A percentile compares a stretch with the other conserved stretches of the same genome.
phyloP scores from a whole-genome alignment of 2,797 vertebrate species.

The Morus bassanus region DNA sequence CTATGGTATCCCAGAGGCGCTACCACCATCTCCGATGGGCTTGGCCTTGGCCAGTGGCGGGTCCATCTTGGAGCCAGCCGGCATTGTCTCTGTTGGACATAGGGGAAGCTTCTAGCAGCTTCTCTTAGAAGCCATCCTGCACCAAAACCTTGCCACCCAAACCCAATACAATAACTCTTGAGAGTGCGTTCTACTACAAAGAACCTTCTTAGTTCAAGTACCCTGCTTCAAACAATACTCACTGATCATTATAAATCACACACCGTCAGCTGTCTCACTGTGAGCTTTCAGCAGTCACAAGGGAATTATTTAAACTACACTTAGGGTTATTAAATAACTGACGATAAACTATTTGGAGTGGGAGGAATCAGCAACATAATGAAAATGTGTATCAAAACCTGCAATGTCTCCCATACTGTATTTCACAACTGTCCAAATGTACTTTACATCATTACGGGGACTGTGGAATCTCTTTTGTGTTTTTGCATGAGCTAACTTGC shows the following conservation, averaged over 20 bases:
- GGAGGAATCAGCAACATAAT: background rate
- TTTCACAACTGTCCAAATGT: background rate
- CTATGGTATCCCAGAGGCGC: too few relatives aligned
- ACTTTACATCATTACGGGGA: background rate
- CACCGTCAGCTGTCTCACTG: background rate
- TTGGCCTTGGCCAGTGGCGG: too few relatives aligned
- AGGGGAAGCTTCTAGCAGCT: too few relatives aligned
- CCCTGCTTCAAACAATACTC: background rate
- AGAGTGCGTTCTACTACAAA: background rate
- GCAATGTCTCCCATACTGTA: background rate
- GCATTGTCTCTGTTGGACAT: too few relatives aligned
- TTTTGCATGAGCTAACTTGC: background rate
- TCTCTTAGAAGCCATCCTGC: too few relatives aligned
- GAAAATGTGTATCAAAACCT: background rate
- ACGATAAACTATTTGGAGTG: background rate
- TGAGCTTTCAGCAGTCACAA: background rate
- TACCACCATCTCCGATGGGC: too few relatives aligned
- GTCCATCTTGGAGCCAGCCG: too few relatives aligned
- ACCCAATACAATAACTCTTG: background rate
- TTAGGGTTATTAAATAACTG: background rate
- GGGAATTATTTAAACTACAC: background rate
- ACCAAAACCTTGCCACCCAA: too few relatives aligned
- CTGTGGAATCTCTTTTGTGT: background rate
- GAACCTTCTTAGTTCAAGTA: background rate
- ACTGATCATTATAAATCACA: background rate